Evolutionary conservation across 2,888 invertebrate species (phyloP), one percentile per base, ranked within the genome.

Genomic region (Chrysopilus asiliformis): DNA sequence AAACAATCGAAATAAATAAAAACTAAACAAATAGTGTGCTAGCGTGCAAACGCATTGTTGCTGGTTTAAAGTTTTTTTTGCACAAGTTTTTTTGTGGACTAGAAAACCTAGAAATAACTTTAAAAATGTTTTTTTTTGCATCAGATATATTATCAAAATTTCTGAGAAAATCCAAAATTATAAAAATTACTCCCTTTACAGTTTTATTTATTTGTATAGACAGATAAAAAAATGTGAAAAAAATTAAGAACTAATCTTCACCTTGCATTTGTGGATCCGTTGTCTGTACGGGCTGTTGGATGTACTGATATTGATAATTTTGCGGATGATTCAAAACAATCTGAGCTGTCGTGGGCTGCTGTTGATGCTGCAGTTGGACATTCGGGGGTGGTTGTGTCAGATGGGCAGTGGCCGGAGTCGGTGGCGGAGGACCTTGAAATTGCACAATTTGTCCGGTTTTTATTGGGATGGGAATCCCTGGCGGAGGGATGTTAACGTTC

Each of bases 221-320:
- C 22, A 8, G 10, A 7, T 28, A 4, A 27, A n/a, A n/a, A n/a
- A n/a, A n/a, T n/a, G n/a, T n/a, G n/a, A n/a, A n/a, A n/a, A n/a
- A n/a, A n/a, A n/a, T 20, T 7, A 9, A 20, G 10, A 5, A 20
- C 9, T 4, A 12, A 3, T 7, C 35, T 32, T 38, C 36, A 43
- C 41, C 34, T 41, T 45, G 48, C 7, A 39, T 20, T 32, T 40
- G 41, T 8, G 34, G 31, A 12, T 41, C 43, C 6, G 28, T 18
- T 4, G 40, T 31, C 18, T 39, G 40, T 19, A 41, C 39, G 3
- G 45, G 38, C 25, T 45, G 44, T 27, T 45, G 46, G 15, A 46
- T 46, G 28, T 47, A 47, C 31, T 49, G 48, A 33, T 45, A 48
- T 38, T 48, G 49, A 34, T 43, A 47, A 19, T 44, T 45, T 13